Base-by-base conservation (phyloP, 2,888 invertebrate genomes). In the Tinea trinotella region DNA sequence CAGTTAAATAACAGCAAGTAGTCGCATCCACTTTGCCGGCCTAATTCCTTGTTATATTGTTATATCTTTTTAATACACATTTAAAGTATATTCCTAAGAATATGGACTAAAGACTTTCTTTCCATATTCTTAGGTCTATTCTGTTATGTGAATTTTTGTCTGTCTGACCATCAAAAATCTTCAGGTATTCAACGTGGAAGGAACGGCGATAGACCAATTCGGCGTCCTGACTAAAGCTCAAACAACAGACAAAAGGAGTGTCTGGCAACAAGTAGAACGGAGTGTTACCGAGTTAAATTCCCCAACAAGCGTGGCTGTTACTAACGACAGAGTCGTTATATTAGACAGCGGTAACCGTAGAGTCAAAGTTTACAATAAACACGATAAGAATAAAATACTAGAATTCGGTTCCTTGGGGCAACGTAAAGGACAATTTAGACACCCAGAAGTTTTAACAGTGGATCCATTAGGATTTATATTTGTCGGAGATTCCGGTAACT, bases 401-500 rank as follows among this genome's bases (percentile, higher is more conserved):
- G 89, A 89, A 61, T 91, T 93, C 61, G 93, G 93, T 0, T 84
- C 89, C 0, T 79, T 90, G 54, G 93, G 93, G 0, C 87, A 87
- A 48, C 79, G 88, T 54, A 88, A 89, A 56, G 92, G 92, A 0
- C 92, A 93, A 65, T 90, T 93, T 66, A 87, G 91, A 64, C 90
- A 91, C 55, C 92, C 93, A 0, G 92, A 93, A 68, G 92, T 92
- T 0, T 78, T 94, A 3, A 86, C 91, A 0, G 89, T 93, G 0
- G 94, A 94, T 66, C 88, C 88, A 0, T 80, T 90, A 69, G 93
- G 93, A 0, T 92, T 91, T 67, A 91, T 94, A 35, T 75, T 93
- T 0, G 92, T 94, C 0, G 94, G 93, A 0, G 94, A 94, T 67
- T 91, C 92, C 0, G 94, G 93, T 0, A 94, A 94, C 66, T 90